Base-by-base conservation (phyloP, 1,140 invertebrate genomes). In the Drosophila setifemur region DNA sequence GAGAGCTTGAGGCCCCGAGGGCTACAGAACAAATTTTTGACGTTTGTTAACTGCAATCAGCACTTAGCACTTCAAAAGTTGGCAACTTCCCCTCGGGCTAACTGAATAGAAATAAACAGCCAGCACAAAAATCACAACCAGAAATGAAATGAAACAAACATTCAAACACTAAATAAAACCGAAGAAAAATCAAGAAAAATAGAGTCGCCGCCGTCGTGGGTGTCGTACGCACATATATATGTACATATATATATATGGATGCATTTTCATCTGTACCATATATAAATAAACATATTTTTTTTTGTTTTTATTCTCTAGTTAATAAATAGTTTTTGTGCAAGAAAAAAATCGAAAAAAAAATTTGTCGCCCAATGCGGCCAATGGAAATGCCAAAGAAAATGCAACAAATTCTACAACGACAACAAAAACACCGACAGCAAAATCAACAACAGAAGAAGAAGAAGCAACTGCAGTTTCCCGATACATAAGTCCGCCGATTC, bases 231-330 rank as follows among this genome's bases (percentile, higher is more conserved):
- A 31, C 26, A 55, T 25, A 33, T 29, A 43, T 35, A 55, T 16
- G 23, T 33, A 40, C 14, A 66, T 25, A 42, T 31, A 43, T 26
- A 49, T 64, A 39, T 50, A 60, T 52, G 54, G 47, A 39, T 50
- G 66, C 43, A 52, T 25, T 26, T 33, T 37, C 48, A 47, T 21
- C 29, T 40, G 68, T 67, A n/a, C n/a, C n/a, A 67, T 68, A 73
- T 67, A 35, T 48, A 71, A 35, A 61, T 26, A 35, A 47, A 71
- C 49, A 53, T 12, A 33, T 16, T 55, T 83, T 78, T 73, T 82
- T 58, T 78, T 73, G 50, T 49, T 75, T 73, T 76, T 76, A 40
- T 74, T 66, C 28, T 47, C 71, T 68, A 74, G 72, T 74, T 74
- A 60, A 71, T 42, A 60, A 37, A 68, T 50, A 44, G 40, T 60